A percentile compares a stretch with the other conserved stretches of the same genome.
phyloP scores from a whole-genome alignment of 2,113 vertebrate genomes.

The Oncorhynchus kisutch region DNA sequence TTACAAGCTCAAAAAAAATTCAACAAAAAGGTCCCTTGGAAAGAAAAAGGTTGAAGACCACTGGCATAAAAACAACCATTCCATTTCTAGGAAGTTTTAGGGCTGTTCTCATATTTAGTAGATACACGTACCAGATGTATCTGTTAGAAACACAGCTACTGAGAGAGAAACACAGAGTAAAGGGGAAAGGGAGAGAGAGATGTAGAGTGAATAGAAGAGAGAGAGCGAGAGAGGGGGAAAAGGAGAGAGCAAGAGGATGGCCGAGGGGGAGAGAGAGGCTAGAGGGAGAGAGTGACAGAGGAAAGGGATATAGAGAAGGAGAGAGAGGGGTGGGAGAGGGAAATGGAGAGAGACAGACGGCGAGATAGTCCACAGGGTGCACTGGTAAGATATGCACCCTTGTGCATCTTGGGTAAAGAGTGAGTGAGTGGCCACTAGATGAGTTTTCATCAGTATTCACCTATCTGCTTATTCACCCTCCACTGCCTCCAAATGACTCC shows the following conservation, averaged over 20 bases:
- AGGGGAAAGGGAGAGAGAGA: neutral
- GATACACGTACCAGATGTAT: too few relatives aligned
- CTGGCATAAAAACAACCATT: too few relatives aligned
- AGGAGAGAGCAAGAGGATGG: neutral
- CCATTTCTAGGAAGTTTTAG: too few relatives aligned
- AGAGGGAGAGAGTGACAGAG: neutral
- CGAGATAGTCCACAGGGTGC: neutral
- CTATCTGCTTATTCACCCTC: slow-evolving; percentile 1
- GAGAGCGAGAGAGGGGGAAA: neutral
- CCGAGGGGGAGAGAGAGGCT: neutral
- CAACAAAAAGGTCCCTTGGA: too few relatives aligned
- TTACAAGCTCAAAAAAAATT: too few relatives aligned
- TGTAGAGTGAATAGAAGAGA: neutral
- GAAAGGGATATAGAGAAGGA: neutral
- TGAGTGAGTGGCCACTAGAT: neutral
- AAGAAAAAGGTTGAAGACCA: too few relatives aligned
- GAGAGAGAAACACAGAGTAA: neutral
- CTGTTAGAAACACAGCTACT: neutral
- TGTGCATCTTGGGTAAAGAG: neutral
- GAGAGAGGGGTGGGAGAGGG: neutral
- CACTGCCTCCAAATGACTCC: neutral
- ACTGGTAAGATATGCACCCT: neutral
- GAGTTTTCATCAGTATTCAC: slow-evolving; percentile 25
- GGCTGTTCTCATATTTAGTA: too few relatives aligned
- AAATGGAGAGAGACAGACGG: neutral